Percentiles rank a stretch among this genome's conserved stretches.
These are phyloP conservation scores for Aplochiton taeniatus DNA, from an alignment of 2,797 vertebrate genomes.

Conservation along the genomic window DNA sequence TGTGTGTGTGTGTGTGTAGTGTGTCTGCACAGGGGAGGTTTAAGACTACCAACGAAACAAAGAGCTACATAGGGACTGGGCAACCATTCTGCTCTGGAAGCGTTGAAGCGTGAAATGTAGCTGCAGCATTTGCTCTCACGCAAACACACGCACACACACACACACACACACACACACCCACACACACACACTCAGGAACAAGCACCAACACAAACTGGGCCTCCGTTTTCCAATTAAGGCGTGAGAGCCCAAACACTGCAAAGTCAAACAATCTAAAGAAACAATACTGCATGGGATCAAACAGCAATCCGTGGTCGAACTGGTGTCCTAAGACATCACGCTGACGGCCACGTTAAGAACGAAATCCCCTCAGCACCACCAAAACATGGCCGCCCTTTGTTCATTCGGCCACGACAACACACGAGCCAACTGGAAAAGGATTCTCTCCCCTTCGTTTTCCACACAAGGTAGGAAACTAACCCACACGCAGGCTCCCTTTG, in stretches of 20 bases:
- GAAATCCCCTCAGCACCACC: neutral
- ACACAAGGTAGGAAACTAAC: too few species aligned
- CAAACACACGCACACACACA: slow-evolving; percentile 9
- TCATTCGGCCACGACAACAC: neutral
- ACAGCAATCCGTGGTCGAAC: neutral
- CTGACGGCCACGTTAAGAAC: slow-evolving; percentile 2
- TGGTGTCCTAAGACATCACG: neutral
- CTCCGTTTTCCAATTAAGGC: slow-evolving; percentile 12
- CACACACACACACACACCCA: slow-evolving; percentile 6
- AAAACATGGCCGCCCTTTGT: neutral
- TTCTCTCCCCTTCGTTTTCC: too few species aligned
- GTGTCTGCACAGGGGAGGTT: slow-evolving; percentile 18
- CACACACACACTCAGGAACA: neutral
- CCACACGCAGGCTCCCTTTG: too few species aligned
- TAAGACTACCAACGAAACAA: slow-evolving; percentile 20
- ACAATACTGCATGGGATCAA: neutral
- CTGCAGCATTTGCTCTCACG: slow-evolving; percentile 11
- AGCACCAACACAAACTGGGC: slow-evolving; percentile 4
- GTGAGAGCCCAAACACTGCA: slow-evolving; percentile 12
- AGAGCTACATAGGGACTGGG: slow-evolving; percentile 35
- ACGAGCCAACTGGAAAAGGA: neutral
- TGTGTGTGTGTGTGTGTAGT: slow-evolving; percentile 18
- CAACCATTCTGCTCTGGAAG: slow-evolving; percentile 45
- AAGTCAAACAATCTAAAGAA: slow-evolving; percentile 21
- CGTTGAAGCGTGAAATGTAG: slow-evolving; percentile 33